A percentile compares a stretch with the other conserved stretches of the same genome.
Evolutionary conservation across 2,113 vertebrate genomes (phyloP).

Genomic region (Ardeotis arabs): DNA sequence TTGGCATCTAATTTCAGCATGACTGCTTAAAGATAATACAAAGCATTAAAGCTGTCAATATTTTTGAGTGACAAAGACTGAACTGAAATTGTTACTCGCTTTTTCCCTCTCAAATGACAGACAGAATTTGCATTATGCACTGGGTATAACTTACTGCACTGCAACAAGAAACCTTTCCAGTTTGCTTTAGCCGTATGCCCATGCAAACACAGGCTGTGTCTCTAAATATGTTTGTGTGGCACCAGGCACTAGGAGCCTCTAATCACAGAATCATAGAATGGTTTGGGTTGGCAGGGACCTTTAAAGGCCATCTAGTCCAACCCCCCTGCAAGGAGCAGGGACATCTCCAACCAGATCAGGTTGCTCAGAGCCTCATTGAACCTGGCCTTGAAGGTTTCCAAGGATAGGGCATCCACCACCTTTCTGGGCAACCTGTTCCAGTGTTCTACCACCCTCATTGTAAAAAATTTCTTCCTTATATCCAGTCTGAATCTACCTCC

Average conservation of each 20-base stretch:
- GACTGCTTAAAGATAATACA: conserved; percentile 53
- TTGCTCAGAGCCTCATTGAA: no score
- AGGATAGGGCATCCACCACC: no score
- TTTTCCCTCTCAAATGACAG: conserved; percentile 49
- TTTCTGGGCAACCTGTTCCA: no score
- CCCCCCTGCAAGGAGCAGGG: no score
- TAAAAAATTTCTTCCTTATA: no score
- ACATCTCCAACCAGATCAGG: no score
- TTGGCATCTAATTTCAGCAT: conserved; percentile 62
- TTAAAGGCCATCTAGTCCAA: no score
- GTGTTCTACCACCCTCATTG: no score
- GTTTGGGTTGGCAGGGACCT: no score
- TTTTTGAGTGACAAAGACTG: conserved; percentile 51
- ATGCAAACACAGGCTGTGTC: neutral
- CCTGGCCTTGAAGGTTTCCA: no score
- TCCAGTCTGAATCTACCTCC: no score
- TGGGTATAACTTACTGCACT: neutral
- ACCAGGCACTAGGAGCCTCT: neutral
- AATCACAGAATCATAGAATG: neutral
- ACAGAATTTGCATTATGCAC: neutral
- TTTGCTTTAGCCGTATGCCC: neutral
- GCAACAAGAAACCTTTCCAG: neutral
- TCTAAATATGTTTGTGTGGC: neutral
- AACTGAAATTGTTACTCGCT: conserved; percentile 27
- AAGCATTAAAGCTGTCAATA: conserved; percentile 46